Evolutionary conservation across 2,888 invertebrate species (phyloP).

Genomic region (Dryocosmus kuriphilus): DNA sequence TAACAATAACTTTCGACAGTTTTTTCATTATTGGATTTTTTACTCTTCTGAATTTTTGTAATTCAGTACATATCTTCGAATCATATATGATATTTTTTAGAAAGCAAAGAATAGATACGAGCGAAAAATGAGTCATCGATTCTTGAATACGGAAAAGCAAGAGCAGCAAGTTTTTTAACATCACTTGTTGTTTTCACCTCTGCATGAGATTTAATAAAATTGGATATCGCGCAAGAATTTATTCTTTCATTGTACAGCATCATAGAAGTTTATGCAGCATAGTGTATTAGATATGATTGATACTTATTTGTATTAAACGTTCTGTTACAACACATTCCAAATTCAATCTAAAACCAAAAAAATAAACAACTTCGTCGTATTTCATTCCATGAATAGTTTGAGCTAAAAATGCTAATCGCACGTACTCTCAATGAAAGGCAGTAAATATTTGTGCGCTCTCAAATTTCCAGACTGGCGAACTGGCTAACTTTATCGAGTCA

Average conservation of each 20-base stretch:
- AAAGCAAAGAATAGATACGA: not conserved
- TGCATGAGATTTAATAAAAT: slow-evolving; percentile 9
- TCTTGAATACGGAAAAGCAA: not conserved
- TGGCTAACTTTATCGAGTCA: slow-evolving; percentile 10
- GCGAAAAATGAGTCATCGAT: not conserved
- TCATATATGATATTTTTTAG: slow-evolving; percentile 16
- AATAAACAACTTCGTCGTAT: not conserved
- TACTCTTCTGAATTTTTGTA: too few relatives aligned
- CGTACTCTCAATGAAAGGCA: not conserved
- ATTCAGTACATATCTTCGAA: too few relatives aligned
- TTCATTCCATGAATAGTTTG: not conserved
- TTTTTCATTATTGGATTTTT: too few relatives aligned
- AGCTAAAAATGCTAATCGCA: not conserved
- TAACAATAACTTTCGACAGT: too few relatives aligned
- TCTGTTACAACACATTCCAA: too few relatives aligned
- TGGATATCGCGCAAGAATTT: not conserved
- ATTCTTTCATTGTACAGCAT: not conserved
- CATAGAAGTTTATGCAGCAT: not conserved
- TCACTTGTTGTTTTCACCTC: slow-evolving; percentile 20
- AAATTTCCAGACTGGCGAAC: slow-evolving; percentile 13
- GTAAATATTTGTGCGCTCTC: not conserved
- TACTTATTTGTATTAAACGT: too few relatives aligned
- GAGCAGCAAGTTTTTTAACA: not conserved
- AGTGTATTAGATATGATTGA: slow-evolving; percentile 7
- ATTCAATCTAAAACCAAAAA: too few relatives aligned